Evolutionary conservation across 2,113 vertebrate species (phyloP).

Genomic region (Benitochromis conjunctus): DNA sequence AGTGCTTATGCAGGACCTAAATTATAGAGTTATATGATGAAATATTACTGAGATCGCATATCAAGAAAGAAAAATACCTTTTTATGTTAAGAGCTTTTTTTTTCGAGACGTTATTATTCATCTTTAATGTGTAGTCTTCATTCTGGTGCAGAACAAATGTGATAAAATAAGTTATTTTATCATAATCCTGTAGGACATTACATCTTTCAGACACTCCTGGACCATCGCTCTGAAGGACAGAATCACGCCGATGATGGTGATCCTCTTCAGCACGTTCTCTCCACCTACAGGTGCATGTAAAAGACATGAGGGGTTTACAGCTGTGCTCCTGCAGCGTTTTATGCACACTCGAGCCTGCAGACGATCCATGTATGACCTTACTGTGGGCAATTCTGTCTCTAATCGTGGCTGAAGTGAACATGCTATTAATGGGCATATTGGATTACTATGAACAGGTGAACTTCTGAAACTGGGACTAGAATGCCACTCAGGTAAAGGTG

Average conservation of each 20-base stretch:
- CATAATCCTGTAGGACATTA: conserved; percentile 41
- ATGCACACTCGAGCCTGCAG: neutral
- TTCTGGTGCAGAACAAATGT: neutral
- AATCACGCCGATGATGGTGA: conserved; percentile 94
- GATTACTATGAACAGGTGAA: neutral
- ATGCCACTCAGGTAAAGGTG: neutral
- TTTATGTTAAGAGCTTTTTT: neutral
- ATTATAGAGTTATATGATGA: neutral
- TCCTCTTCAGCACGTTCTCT: conserved; percentile 88
- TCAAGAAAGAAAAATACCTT: neutral
- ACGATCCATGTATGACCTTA: no score
- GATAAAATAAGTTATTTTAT: neutral
- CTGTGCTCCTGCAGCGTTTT: rapidly evolving
- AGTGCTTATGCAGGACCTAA: conserved; percentile 82
- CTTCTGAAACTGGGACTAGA: no score
- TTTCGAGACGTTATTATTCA: neutral
- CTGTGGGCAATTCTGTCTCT: neutral
- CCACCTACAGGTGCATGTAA: conserved; percentile 67
- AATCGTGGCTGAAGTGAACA: neutral
- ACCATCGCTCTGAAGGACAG: conserved; percentile 86
- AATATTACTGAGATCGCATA: neutral
- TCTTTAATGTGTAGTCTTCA: neutral
- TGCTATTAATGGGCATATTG: neutral
- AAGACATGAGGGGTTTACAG: neutral
- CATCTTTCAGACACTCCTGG: conserved; percentile 83